Evolutionary conservation across 2,888 invertebrate genomes (phyloP).

Genomic region (Hypolimnas misippus): DNA sequence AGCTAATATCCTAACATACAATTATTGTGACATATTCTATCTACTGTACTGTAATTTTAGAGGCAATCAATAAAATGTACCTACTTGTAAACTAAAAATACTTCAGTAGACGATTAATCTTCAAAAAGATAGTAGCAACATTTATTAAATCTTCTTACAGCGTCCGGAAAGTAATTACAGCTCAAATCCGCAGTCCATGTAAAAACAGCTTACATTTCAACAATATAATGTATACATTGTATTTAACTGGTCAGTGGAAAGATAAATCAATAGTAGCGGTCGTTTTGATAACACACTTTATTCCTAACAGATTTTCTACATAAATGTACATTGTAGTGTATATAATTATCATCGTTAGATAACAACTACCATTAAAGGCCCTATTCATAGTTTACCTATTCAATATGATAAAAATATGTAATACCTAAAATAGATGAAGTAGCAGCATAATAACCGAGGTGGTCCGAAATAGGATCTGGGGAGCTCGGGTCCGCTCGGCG

Average conservation of each 20-base stretch:
- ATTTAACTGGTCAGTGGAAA: background rate
- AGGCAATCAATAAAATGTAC: too few relatives aligned
- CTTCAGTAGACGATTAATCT: too few relatives aligned
- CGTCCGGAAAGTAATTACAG: too few relatives aligned
- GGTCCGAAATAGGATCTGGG: conserved; percentile 42
- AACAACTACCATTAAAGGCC: background rate
- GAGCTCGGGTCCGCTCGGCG: conserved; percentile 59
- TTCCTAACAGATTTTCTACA: background rate
- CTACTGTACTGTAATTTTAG: too few relatives aligned
- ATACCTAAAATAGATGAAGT: conserved; percentile 21
- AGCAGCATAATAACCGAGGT: conserved; percentile 19
- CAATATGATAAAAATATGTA: background rate
- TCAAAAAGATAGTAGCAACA: too few relatives aligned
- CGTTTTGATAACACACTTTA: background rate
- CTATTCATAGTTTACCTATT: conserved; percentile 8
- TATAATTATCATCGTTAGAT: background rate
- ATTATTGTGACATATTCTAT: too few relatives aligned
- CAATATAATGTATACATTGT: background rate
- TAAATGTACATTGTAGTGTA: background rate
- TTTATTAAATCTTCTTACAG: too few relatives aligned
- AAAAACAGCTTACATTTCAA: background rate
- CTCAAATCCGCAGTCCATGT: too few relatives aligned
- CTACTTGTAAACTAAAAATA: too few relatives aligned
- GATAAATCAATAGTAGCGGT: conserved; percentile 30
- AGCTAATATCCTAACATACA: too few relatives aligned